Conservation (phyloP, 2,888 invertebrate genomes). For the Conops quadrifasciatus region DNA sequence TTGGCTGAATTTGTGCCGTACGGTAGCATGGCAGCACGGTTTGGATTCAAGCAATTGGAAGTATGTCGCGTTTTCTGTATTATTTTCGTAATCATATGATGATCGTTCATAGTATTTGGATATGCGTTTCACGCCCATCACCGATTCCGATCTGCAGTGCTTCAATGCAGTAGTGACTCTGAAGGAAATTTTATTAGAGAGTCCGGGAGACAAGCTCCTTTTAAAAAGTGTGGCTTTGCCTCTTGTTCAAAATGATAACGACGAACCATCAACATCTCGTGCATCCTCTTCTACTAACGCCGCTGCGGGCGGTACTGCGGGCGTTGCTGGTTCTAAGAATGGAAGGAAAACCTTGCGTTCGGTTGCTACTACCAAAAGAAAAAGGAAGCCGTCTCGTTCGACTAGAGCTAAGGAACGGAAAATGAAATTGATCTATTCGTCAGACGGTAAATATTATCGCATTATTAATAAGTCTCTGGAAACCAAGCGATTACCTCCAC, state of each 20-base stretch:
- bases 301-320: too few relatives aligned
- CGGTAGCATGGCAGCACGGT: slow-evolving; percentile 76
- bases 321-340: slow-evolving; percentile 14
- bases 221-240: slow-evolving; percentile 7
- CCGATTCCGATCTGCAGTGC: slow-evolving; percentile 71
- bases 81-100: slow-evolving; percentile 26
- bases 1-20: slow-evolving; percentile 79
- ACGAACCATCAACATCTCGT: slow-evolving; percentile 36
- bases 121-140: slow-evolving; percentile 68
- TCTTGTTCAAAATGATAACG: background rate
- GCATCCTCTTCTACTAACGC: slow-evolving; percentile 19
- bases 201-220: slow-evolving; percentile 51
- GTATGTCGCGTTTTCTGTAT: slow-evolving; percentile 41
- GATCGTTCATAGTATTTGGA: slow-evolving; percentile 66
- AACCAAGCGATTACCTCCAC: background rate
- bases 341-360: background rate
- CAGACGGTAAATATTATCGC: background rate
- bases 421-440: background rate
- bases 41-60: slow-evolving; percentile 69
- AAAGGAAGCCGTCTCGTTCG: background rate
- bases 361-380: background rate
- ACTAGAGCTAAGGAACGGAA: slow-evolving; percentile 2
- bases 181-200: slow-evolving; percentile 68
- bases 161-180: slow-evolving; percentile 68
- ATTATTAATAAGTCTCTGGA: background rate